phyloP scores from a whole-genome alignment of 2,113 vertebrate genomes.

The Calcarius ornatus region DNA sequence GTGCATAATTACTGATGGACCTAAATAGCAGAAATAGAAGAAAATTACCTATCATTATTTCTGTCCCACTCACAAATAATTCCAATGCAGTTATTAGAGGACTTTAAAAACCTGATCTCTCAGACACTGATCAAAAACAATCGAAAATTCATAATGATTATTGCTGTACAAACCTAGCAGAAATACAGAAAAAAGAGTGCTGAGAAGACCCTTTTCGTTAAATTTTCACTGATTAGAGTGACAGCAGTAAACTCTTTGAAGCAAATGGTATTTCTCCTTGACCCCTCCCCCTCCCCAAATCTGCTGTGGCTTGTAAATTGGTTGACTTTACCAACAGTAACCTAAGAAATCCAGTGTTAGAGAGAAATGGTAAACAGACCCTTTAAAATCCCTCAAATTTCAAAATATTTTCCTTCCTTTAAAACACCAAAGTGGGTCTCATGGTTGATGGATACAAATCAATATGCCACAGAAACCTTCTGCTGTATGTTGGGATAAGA shows the following conservation, averaged over 20 bases:
- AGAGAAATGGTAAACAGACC: background rate
- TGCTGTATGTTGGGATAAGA: background rate
- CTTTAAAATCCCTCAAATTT: background rate
- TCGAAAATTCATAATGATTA: background rate
- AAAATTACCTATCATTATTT: background rate
- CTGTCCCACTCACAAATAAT: background rate
- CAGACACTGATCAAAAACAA: background rate
- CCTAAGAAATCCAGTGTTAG: background rate
- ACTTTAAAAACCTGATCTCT: background rate
- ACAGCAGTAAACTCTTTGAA: background rate
- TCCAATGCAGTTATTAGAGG: background rate
- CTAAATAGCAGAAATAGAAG: background rate
- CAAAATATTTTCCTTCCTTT: background rate
- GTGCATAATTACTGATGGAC: background rate
- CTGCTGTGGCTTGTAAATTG: rapidly evolving
- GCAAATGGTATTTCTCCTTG: background rate
- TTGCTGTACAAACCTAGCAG: background rate
- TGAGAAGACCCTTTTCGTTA: background rate
- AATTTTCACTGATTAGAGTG: background rate
- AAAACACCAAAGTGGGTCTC: background rate
- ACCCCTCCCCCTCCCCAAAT: background rate
- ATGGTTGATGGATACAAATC: background rate
- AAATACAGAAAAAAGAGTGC: background rate
- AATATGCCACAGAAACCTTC: background rate
- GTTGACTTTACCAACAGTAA: background rate